phyloP scores from a whole-genome alignment of 2,888 invertebrate genomes.

The Hirtodrosophila cameraria region DNA sequence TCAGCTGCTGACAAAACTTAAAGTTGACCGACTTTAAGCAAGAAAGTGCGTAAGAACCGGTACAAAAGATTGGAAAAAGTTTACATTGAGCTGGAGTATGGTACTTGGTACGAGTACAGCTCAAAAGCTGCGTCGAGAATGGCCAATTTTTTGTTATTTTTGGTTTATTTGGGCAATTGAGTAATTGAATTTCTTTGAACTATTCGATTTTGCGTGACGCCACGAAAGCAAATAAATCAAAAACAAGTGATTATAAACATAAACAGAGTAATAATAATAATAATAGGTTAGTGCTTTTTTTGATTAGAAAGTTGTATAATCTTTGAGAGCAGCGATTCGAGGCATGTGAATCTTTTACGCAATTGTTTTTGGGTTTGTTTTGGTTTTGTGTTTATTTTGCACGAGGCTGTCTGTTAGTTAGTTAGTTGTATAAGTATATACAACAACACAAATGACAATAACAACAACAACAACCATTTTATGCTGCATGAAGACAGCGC shows the following conservation, averaged over 20 bases:
- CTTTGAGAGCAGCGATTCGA: slow-evolving; percentile 53
- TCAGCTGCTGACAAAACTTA: slow-evolving; percentile 7
- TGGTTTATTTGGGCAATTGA: slow-evolving; percentile 55
- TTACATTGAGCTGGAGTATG: not conserved
- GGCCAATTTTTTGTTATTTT: slow-evolving; percentile 15
- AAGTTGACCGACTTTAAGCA: slow-evolving; percentile 34
- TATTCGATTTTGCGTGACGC: slow-evolving; percentile 45
- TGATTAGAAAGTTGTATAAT: slow-evolving; percentile 78
- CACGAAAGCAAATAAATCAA: slow-evolving; percentile 25
- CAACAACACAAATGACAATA: slow-evolving; percentile 32
- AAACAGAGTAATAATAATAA: slow-evolving; percentile 28
- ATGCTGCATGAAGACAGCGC: slow-evolving; percentile 58
- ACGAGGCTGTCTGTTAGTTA: slow-evolving; percentile 37
- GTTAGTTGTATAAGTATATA: slow-evolving; percentile 52
- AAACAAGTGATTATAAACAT: slow-evolving; percentile 15
- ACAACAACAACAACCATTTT: slow-evolving; percentile 47
- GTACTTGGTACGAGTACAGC: not conserved
- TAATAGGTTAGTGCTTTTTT: slow-evolving; percentile 59
- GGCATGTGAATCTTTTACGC: slow-evolving; percentile 70
- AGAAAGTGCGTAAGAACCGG: slow-evolving; percentile 44
- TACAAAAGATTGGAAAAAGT: slow-evolving; percentile 1
- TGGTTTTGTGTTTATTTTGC: slow-evolving; percentile 35
- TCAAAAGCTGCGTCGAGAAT: not conserved
- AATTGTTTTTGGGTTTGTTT: slow-evolving; percentile 54
- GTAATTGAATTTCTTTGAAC: slow-evolving; percentile 37